Evolutionary conservation across 2,113 vertebrate genomes (phyloP).

Genomic region (Oxygymnocypris stewartii): DNA sequence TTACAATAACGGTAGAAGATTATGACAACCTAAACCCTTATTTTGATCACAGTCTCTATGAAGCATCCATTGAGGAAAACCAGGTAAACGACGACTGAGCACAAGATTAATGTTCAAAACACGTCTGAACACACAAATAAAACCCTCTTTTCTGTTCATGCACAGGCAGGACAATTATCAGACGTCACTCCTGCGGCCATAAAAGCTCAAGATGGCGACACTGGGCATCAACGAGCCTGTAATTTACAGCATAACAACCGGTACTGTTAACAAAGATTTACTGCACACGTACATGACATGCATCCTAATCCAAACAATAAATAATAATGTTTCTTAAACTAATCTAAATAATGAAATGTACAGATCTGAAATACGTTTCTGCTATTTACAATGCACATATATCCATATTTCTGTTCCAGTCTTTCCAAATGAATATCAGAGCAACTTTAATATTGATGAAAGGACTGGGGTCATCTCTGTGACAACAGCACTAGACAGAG

Average conservation of each 20-base stretch:
- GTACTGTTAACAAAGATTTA: slow-evolving; percentile 49
- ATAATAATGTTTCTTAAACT: not conserved
- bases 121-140: not conserved
- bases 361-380: not conserved
- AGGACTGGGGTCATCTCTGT: slow-evolving; percentile 70
- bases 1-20: slow-evolving; percentile 69
- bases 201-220: slow-evolving; percentile 79
- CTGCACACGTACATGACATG: not conserved
- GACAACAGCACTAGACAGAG: slow-evolving; percentile 69
- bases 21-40: slow-evolving; percentile 79
- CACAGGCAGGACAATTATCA: slow-evolving; percentile 65
- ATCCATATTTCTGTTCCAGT: slow-evolving; percentile 63
- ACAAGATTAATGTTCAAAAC: not conserved
- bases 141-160: slow-evolving; percentile 2
- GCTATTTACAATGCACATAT: not conserved
- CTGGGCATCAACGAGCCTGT: slow-evolving; percentile 74
- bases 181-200: slow-evolving; percentile 69
- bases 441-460: slow-evolving; percentile 59
- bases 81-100: slow-evolving; percentile 63
- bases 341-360: not conserved
- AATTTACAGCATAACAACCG: slow-evolving; percentile 72
- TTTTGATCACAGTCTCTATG: slow-evolving; percentile 73
- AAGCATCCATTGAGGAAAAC: slow-evolving; percentile 70
- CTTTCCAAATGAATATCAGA: slow-evolving; percentile 58
- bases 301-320: not conserved